Percentiles rank a stretch among this genome's conserved stretches.
Evolutionary conservation across 2,888 invertebrate species (phyloP).

Genomic region (Nephrocerus scutellatus): DNA sequence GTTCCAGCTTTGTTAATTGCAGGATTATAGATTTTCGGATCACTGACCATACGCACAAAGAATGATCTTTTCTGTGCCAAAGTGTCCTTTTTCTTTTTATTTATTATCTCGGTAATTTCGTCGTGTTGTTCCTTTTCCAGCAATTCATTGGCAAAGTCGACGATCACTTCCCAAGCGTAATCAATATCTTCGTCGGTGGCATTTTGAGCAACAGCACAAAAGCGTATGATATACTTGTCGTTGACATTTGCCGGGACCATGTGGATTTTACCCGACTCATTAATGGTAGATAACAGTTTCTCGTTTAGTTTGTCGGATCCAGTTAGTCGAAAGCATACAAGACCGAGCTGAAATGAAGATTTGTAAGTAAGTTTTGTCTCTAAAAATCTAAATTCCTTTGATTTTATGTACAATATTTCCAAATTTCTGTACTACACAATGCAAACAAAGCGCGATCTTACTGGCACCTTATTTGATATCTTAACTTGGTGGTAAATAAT

Average conservation of each 20-base stretch:
- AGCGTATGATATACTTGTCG: conserved; percentile 85
- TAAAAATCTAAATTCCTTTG: too few species aligned
- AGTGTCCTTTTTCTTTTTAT: conserved; percentile 68
- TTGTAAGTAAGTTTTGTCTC: too few species aligned
- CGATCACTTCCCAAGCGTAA: conserved; percentile 77
- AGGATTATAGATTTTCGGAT: conserved; percentile 93
- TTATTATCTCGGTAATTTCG: conserved; percentile 65
- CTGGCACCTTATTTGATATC: too few species aligned
- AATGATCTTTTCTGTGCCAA: conserved; percentile 89
- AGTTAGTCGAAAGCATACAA: conserved; percentile 85
- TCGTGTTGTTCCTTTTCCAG: conserved; percentile 63
- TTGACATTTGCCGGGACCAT: conserved; percentile 93
- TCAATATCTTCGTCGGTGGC: conserved; percentile 79
- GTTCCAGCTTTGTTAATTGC: conserved; percentile 74
- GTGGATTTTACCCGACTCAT: conserved; percentile 90
- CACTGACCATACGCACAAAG: conserved; percentile 96
- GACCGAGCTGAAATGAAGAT: conserved; percentile 61
- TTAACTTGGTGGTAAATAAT: too few species aligned
- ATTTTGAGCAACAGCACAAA: conserved; percentile 88
- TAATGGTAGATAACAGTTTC: conserved; percentile 82
- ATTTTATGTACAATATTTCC: too few species aligned
- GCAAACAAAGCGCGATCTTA: too few species aligned
- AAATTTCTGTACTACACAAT: too few species aligned
- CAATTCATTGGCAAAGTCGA: conserved; percentile 71
- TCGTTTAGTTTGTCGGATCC: conserved; percentile 79